Evolutionary conservation across 1,140 invertebrate species (phyloP).

Genomic region (Melanaphis sacchari): DNA sequence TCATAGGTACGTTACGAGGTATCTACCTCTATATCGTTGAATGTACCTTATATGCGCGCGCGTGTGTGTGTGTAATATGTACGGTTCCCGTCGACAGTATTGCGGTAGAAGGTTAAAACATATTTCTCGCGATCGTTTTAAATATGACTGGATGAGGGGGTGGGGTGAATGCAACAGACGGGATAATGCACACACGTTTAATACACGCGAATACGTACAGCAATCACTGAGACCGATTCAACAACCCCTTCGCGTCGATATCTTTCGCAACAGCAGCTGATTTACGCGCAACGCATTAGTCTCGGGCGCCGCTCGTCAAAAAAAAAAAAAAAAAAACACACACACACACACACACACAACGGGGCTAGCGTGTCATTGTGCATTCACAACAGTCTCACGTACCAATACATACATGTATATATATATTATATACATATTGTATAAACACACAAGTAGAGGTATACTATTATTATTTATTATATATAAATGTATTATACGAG

Average conservation of each 20-base stretch:
- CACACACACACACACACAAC: not conserved
- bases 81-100: not conserved
- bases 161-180: not conserved
- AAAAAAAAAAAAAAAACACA: too few relatives aligned
- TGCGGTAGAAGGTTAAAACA: not conserved
- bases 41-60: too few relatives aligned
- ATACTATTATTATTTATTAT: not conserved
- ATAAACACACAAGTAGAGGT: not conserved
- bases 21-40: too few relatives aligned
- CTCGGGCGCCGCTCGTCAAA: not conserved
- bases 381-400: not conserved
- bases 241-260: slow-evolving; percentile 7
- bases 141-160: not conserved
- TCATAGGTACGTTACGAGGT: too few relatives aligned
- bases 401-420: not conserved
- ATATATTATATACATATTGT: not conserved
- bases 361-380: not conserved
- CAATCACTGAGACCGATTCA: not conserved
- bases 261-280: not conserved
- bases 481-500: not conserved
- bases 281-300: not conserved
- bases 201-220: not conserved
- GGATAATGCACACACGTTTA: not conserved
- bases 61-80: too few relatives aligned
- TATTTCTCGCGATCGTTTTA: not conserved